Evolutionary conservation across 2,797 vertebrate species (phyloP), one percentile per base, ranked within the genome.

Genomic region (Streptopelia turtur): DNA sequence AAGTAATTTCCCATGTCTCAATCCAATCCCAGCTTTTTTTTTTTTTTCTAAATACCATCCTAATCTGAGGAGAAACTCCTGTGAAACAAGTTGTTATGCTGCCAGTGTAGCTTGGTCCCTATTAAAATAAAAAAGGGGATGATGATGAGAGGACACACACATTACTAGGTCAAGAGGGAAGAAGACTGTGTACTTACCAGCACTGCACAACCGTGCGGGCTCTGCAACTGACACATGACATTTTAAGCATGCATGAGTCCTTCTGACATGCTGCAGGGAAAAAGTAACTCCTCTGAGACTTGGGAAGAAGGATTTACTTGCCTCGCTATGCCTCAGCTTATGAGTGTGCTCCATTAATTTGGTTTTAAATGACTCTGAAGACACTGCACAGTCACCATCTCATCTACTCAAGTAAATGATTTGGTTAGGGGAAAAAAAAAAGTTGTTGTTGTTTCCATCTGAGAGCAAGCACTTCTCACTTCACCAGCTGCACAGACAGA

Each of bases 221-320:
- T 70, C 50, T 79, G 80, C 66, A 63, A 80, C 35, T 1, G 24
- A 83, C 63, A 57, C 4, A 4, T 16, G 56, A 57, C 24, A 68
- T 71, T 94, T 92, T 12, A 13, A 74, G 41, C 33, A 60, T 0
- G 1, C 1, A 5, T 22, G 39, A 72, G 31, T 60, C 47, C 53
- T 39, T 43, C 71, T 79, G 28, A 13, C 25, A 24, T 4, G 13
- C 71, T 84, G 43, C 83, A 77, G 43, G 72, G 61, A 61, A 80
- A 74, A 82, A 78, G 43, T 63, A 93, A 28, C 43, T 56, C 83
- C 57, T 47, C 47, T 53, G 63, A 68, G 80, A 68, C 23, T 3
- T 22, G 68, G 25, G 52, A 83, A 89, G 25, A 86, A 60, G 49
- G 63, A 90, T 87, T 90, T 87, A 88, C 57, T 95, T 82, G 24